phyloP scores from a whole-genome alignment of 2,113 vertebrate genomes.

The Taxidea taxus region DNA sequence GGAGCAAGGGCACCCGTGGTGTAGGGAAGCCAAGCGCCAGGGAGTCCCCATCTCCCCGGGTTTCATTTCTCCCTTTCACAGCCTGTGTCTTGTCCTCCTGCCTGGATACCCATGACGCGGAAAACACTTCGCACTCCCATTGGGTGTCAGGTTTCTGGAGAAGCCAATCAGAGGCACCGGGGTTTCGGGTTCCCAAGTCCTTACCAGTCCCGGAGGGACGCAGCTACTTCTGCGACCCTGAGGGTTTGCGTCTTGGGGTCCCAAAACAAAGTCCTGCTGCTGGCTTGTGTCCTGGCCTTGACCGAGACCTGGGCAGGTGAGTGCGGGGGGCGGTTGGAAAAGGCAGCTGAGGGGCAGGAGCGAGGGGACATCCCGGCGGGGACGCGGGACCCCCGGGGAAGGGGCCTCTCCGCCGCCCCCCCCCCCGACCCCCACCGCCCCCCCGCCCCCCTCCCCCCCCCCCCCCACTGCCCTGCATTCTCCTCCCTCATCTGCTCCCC shows the following conservation, averaged over 20 bases:
- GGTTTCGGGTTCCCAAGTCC: accelerated
- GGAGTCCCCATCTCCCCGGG: not conserved
- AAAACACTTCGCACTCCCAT: not conserved
- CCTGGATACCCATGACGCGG: not conserved
- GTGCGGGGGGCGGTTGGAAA: not conserved
- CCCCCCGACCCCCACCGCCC: accelerated
- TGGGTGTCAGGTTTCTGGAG: not conserved
- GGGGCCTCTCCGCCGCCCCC: accelerated
- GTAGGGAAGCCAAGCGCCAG: accelerated
- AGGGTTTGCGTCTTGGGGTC: accelerated
- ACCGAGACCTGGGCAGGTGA: not conserved
- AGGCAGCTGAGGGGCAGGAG: no score
- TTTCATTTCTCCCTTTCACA: not conserved
- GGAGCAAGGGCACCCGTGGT: not conserved
- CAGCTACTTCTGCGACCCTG: accelerated
- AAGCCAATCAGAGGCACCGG: not conserved
- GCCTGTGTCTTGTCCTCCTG: not conserved
- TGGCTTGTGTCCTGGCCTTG: not conserved
- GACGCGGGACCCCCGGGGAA: not conserved
- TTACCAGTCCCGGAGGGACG: accelerated
- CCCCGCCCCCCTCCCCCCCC: no score
- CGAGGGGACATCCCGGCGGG: accelerated
- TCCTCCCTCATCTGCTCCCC: no score
- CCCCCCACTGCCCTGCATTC: no score
- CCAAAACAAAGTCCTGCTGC: not conserved